Conservation (phyloP, 2,797 vertebrate genomes). For the Philypnodon macrostomus region DNA sequence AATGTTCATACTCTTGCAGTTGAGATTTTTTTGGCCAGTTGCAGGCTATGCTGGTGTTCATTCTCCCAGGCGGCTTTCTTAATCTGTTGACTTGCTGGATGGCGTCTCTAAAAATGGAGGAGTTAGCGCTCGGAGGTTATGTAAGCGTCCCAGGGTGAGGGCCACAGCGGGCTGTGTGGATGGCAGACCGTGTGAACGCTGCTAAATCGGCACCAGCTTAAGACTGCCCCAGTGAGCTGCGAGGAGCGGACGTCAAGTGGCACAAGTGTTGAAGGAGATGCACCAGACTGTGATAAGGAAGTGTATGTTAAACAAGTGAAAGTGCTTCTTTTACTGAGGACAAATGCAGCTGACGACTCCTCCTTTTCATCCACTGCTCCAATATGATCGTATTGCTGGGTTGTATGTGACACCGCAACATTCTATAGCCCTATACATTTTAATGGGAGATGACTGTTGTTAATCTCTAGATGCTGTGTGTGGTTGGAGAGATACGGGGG, state of each 20-base stretch:
- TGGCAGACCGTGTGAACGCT: slow-evolving; percentile 21
- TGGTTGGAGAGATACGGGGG: too few relatives aligned
- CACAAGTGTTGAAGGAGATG: slow-evolving; percentile 10
- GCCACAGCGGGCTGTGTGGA: slow-evolving; percentile 11
- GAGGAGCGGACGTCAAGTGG: slow-evolving; percentile 4
- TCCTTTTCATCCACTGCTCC: too few relatives aligned
- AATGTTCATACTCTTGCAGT: slow-evolving; percentile 11
- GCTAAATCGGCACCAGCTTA: slow-evolving; percentile 13
- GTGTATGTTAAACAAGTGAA: too few relatives aligned
- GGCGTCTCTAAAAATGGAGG: slow-evolving; percentile 24
- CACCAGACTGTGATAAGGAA: too few relatives aligned
- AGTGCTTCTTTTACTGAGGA: too few relatives aligned
- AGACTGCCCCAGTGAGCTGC: not conserved
- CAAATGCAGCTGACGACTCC: too few relatives aligned
- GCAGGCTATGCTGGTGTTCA: slow-evolving; percentile 11
- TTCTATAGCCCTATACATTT: too few relatives aligned
- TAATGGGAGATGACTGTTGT: too few relatives aligned
- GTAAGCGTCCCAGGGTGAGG: slow-evolving; percentile 13
- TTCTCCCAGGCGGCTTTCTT: slow-evolving; percentile 8
- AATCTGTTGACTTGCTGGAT: slow-evolving; percentile 26
- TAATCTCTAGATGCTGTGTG: too few relatives aligned
- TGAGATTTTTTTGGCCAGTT: slow-evolving; percentile 13
- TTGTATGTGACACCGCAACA: too few relatives aligned
- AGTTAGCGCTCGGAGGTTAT: slow-evolving; percentile 24
- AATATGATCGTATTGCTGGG: too few relatives aligned